Evolutionary conservation across 2,888 invertebrate genomes (phyloP), one percentile per base, ranked within the genome.

Genomic region (Arge pagana): DNA sequence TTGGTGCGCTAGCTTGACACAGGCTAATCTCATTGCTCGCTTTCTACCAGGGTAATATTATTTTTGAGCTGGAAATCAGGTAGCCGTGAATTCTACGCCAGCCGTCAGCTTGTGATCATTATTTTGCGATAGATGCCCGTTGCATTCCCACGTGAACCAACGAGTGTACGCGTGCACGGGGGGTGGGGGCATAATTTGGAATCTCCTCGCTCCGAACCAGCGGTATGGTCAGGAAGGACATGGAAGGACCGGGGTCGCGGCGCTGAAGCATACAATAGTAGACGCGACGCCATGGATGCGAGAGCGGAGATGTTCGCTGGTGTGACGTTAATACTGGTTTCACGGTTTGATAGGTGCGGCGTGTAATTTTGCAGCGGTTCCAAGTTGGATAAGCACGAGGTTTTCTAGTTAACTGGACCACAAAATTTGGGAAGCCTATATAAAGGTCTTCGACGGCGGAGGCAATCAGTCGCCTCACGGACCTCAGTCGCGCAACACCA

Each of bases 91-190:
- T n/a, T n/a, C n/a, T n/a, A n/a, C n/a, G n/a, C 88, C 77, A 1
- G 88, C 88, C 15, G 72, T 67, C n/a, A 79, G 70, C 23, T 85
- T 77, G 16, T 81, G 81, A 5, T 74, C 71, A 4, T 77, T 71
- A 0, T 82, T 80, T 0, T 82, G 80, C 74, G 85, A 91, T 39
- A 81, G 81, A 67, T 85, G 90, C 70, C 91, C 90, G 1, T 90
- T 70, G 43, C 82, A 80, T 57, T 84, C 85, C 90, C 90, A 91
- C 33, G 16, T 3, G 3, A 16, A 45, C 33, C 23, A 11, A 11
- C 3, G 33, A 45, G 11, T 33, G 15, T 16, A 23, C 21, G 10
- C 31, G 33, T 23, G 23, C 1, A 33, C 45, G 33, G 35, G 6
- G 18, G 35, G 21, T n/a, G n/a, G n/a, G n/a, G n/a, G n/a, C n/a